Percentiles rank a stretch among this genome's conserved stretches.
Conservation (phyloP, 2,797 vertebrate species). For the Hippoglossus hippoglossus region DNA sequence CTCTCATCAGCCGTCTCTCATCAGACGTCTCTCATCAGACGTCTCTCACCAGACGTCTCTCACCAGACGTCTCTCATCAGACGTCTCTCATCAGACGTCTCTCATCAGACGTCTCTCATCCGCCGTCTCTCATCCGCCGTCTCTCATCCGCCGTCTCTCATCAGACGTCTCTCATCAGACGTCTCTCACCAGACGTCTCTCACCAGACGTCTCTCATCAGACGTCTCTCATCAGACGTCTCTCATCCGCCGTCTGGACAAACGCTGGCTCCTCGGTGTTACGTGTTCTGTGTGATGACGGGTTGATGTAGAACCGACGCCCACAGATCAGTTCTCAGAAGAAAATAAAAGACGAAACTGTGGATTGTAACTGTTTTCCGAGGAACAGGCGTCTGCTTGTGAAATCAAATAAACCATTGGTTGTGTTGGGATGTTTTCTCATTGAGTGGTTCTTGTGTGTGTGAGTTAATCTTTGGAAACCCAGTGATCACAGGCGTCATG, state of each 20-base stretch:
- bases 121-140: neutral
- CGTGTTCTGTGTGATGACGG: constrained; percentile 42
- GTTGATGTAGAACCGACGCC: constrained; percentile 36
- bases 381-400: constrained; percentile 41
- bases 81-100: neutral
- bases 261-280: constrained; percentile 36
- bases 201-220: no score
- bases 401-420: constrained; percentile 68
- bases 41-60: no score
- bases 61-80: no score
- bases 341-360: neutral
- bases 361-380: constrained; percentile 29
- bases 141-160: no score
- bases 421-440: constrained; percentile 35
- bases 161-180: no score
- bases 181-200: no score
- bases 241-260: constrained; percentile 13
- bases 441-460: neutral
- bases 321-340: constrained; percentile 12
- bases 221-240: neutral
- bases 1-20: constrained; percentile 13
- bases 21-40: no score
- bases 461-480: neutral
- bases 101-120: no score
- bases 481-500: no score